A percentile compares a stretch with the other conserved stretches of the same genome.
phyloP scores from a whole-genome alignment of 2,888 invertebrate genomes.

The Drosophila rellima region DNA sequence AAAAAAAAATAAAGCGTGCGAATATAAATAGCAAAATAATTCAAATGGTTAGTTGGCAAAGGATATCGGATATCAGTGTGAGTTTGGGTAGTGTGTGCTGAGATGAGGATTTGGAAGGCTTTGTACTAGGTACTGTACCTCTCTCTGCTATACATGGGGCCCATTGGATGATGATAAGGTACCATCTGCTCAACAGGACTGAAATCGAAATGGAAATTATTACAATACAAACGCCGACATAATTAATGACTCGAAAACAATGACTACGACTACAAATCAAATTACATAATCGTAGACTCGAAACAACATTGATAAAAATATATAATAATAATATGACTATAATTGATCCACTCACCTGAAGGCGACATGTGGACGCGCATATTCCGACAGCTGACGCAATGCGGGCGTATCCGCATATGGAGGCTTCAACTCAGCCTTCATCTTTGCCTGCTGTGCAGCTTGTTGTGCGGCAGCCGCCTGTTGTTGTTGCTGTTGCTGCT shows the following conservation, averaged over 20 bases:
- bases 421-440: constrained; percentile 93
- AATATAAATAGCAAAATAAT: constrained; percentile 24
- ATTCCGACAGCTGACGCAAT: constrained; percentile 95
- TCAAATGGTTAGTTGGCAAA: constrained; percentile 41
- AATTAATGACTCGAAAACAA: constrained; percentile 13
- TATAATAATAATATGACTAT: no score
- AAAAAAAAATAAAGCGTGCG: constrained; percentile 43
- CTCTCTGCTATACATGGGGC: constrained; percentile 86
- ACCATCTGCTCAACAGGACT: constrained; percentile 87
- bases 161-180: constrained; percentile 87
- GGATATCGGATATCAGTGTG: constrained; percentile 30
- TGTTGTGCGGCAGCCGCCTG: constrained; percentile 86
- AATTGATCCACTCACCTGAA: constrained; percentile 88
- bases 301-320: background rate
- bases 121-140: constrained; percentile 84
- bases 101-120: constrained; percentile 64
- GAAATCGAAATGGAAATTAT: constrained; percentile 84
- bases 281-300: constrained; percentile 14
- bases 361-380: constrained; percentile 96
- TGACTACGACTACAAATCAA: constrained; percentile 38
- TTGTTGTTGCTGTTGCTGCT: constrained; percentile 86
- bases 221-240: constrained; percentile 66
- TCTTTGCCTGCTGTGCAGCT: constrained; percentile 86
- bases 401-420: constrained; percentile 97
- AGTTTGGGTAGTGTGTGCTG: constrained; percentile 33